Evolutionary conservation across 2,888 invertebrate species (phyloP), one percentile per base, ranked within the genome.

Genomic region (Tiliacea aurago): DNA sequence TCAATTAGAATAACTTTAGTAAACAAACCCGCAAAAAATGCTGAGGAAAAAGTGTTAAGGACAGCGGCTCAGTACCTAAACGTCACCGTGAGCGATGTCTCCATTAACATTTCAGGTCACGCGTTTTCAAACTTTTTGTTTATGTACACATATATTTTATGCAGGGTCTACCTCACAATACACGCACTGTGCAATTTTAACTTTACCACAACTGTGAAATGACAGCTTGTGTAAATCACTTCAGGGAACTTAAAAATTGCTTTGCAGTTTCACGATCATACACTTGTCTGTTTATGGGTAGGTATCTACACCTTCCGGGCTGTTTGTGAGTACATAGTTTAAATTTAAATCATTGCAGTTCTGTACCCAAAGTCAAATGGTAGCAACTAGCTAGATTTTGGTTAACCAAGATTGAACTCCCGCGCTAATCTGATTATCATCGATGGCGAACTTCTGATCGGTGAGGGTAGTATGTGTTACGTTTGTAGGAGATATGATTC

Each of bases 71-170:
- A 63, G 59, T 69, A 37, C 37, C 33, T 33, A 70, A 78, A 76
- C 53, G 65, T 76, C 65, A 59, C 63, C 62, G 76, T 72, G 70
- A 80, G 69, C 67, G 67, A 83, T 76, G 70, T 73, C 68, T 70
- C 62, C 68, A 76, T 84, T 78, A 75, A 69, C 55, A 69, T 84
- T 85, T 77, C 85, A 78, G 71, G 65, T 83, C 84, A 84, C 74
- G 76, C 68, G 47, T 76, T 81, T 80, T 83, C 62, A 74, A 81
- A 83, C 64, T 74, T 76, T 80, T 83, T 85, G 73, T 85, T 76
- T 80, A 77, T 75, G 58, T 75, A 75, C 64, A 74, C 55, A 70
- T 68, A 78, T 77, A 82, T 82, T 80, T 72, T 83, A 80, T 68
- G 47, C 72, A 76, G 49, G 58, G 65, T 68, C 68, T 59, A 77